Conservation (phyloP, 2,888 invertebrate species). For the Pheosia tremula region DNA sequence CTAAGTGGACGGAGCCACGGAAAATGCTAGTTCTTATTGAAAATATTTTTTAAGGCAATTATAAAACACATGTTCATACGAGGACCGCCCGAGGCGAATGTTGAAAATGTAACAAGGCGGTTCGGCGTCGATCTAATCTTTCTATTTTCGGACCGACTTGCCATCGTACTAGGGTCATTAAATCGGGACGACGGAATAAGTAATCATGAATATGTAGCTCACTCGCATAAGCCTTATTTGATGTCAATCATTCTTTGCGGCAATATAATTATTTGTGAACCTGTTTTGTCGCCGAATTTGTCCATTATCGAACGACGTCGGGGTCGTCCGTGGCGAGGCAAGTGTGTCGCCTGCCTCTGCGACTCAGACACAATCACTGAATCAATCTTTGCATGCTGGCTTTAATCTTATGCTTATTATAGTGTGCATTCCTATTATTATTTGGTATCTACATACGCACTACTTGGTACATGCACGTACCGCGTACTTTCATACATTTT, state of each 20-base stretch:
- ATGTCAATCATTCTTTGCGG: constrained; percentile 56
- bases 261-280: constrained; percentile 6
- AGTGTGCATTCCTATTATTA: not conserved
- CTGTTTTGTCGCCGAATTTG: constrained; percentile 15
- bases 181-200: constrained; percentile 56
- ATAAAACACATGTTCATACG: constrained; percentile 17
- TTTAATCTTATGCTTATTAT: constrained; percentile 1
- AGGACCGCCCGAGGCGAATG: constrained; percentile 28
- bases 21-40: not conserved
- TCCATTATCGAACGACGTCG: constrained; percentile 10
- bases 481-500: no score
- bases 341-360: not conserved
- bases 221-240: constrained; percentile 53
- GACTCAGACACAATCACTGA: constrained; percentile 1
- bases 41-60: constrained; percentile 26
- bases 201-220: constrained; percentile 55
- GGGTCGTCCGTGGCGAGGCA: not conserved
- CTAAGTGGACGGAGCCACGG: not conserved
- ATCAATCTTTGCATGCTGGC: not conserved
- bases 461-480: no score
- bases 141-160: constrained; percentile 56
- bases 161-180: constrained; percentile 46
- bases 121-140: constrained; percentile 55
- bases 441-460: not conserved
- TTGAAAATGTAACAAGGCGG: constrained; percentile 65